Conservation (phyloP, 1,140 invertebrate species). For the Sesamia nonagrioides region DNA sequence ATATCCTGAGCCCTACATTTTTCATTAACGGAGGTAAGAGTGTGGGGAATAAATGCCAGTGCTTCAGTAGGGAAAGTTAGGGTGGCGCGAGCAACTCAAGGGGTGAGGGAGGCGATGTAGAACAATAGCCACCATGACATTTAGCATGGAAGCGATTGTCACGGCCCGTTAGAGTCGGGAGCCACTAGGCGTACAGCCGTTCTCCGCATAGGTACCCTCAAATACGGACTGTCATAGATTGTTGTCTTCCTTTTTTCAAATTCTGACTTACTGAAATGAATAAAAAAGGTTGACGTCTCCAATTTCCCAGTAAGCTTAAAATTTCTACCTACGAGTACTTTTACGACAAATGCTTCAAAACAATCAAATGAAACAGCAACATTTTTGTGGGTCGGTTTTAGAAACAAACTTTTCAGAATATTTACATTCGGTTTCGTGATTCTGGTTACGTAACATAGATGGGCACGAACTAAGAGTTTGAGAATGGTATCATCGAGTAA, state of each 20-base stretch:
- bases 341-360: constrained; percentile 22
- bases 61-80: constrained; percentile 66
- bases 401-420: constrained; percentile 62
- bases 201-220: constrained; percentile 59
- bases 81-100: constrained; percentile 59
- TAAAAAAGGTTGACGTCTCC: neutral
- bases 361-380: constrained; percentile 8
- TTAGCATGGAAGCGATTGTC: constrained; percentile 86
- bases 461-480: constrained; percentile 46
- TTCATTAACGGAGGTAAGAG: constrained; percentile 74
- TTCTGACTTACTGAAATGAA: neutral
- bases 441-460: constrained; percentile 35
- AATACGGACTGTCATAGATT: constrained; percentile 59
- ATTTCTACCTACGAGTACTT: constrained; percentile 11
- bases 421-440: constrained; percentile 56
- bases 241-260: constrained; percentile 38
- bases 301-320: constrained; percentile 8
- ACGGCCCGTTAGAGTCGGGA: constrained; percentile 79
- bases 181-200: constrained; percentile 76
- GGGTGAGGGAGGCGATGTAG: constrained; percentile 62
- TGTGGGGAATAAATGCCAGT: constrained; percentile 78
- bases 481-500: constrained; percentile 48
- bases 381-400: constrained; percentile 18
- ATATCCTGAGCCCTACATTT: constrained; percentile 68
- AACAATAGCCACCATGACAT: constrained; percentile 87